Base-by-base conservation (phyloP, 2,113 vertebrate species). In the Pseudopipra pipra region DNA sequence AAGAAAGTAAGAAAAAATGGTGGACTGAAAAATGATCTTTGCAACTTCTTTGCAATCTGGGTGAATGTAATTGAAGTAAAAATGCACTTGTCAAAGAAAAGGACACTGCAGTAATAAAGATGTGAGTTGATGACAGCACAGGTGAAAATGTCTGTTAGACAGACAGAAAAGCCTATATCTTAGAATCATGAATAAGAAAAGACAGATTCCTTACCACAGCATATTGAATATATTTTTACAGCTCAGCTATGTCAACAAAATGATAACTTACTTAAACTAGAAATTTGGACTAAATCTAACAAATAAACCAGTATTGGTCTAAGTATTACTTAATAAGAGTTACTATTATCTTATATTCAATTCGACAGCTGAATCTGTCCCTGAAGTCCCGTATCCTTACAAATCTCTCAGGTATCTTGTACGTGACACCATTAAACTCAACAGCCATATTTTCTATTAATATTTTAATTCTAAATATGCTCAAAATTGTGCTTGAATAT, bases 61-160 rank as follows among this genome's bases (percentile, higher is more conserved):
- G 27, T 84, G 90, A 95, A 93, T 61, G 67, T 72, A 95, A 95
- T 71, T 92, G 89, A 93, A 95, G 90, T 30, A 84, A 90, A 96
- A 93, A 88, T 25, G 89, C 73, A 92, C 95, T 93, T 92, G 68
- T 93, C 94, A 95, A 92, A 88, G 87, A 88, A 96, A 95, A 96
- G 91, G 82, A 93, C 46, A 62, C 23, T 63, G 67, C 39, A 74
- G 81, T 59, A 94, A 96, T 94, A 85, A 96, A 93, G 87, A 83
- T 15, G 46, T 56, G 51, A 81, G 63, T 12, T 87, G 78, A 55
- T 90, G 77, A 96, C 85, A 90, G 89, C 51, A 68, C 15, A 20
- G 74, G 49, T 56, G 37, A 89, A 93, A 89, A 89, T 54, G 44
- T 73, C 74, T 95, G 79, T 72, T 39, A 89, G 62, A 82, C 24